Evolutionary conservation across 2,113 vertebrate species (phyloP).

Genomic region (Crotalus horridus): DNA sequence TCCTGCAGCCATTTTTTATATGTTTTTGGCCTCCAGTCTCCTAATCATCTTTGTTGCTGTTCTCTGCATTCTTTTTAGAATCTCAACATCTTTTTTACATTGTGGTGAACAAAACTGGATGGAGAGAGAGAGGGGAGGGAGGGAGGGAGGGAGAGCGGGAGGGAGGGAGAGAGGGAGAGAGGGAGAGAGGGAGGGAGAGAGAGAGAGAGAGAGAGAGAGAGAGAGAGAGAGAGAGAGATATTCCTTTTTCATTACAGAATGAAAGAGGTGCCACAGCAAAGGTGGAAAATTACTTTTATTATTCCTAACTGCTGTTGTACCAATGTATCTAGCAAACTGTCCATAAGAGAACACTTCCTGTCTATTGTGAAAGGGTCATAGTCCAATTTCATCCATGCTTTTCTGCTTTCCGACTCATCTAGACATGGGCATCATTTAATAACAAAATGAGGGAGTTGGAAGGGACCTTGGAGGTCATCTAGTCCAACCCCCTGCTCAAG

Average conservation of each 20-base stretch:
- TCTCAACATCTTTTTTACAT: no score
- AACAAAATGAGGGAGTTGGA: not conserved
- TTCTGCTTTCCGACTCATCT: not conserved
- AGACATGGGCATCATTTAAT: not conserved
- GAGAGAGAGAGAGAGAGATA: no score
- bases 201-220: no score
- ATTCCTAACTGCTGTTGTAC: not conserved
- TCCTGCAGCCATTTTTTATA: no score
- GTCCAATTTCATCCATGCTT: no score
- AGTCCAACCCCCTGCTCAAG: not conserved
- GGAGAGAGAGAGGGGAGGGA: no score
- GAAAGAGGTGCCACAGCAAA: not conserved
- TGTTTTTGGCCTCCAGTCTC: no score
- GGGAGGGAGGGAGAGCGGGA: no score
- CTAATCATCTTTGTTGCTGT: no score
- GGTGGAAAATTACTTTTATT: not conserved
- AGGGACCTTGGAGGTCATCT: not conserved
- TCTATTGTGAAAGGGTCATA: not conserved
- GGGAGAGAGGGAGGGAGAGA: no score
- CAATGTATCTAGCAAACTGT: not conserved
- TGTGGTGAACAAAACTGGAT: no score
- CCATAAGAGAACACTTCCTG: not conserved
- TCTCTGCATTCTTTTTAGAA: no score
- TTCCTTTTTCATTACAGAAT: not conserved
- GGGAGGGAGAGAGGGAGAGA: accelerated